Percentiles rank a stretch among this genome's conserved stretches.
Evolutionary conservation across 2,888 invertebrate genomes (phyloP).

Genomic region (Tinea trinotella): DNA sequence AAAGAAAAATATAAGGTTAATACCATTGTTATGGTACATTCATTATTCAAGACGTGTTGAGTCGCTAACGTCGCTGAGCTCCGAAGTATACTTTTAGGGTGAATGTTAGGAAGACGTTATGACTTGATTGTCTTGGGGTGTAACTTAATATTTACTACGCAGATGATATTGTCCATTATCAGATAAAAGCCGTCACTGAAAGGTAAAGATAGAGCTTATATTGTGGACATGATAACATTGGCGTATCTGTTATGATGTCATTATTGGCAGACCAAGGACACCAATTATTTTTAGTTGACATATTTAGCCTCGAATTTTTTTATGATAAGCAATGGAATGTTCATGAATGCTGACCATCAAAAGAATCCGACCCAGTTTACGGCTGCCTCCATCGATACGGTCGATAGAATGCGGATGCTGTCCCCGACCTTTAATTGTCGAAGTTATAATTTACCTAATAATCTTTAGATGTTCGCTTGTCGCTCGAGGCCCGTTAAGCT

Average conservation of each 20-base stretch:
- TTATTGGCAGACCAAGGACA: neutral
- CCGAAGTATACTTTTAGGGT: neutral
- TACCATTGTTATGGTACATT: no score
- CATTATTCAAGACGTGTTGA: no score
- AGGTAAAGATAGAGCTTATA: neutral
- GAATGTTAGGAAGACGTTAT: constrained; percentile 1
- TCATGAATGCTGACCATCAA: no score
- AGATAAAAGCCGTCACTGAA: constrained; percentile 6
- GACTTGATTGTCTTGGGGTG: constrained; percentile 2
- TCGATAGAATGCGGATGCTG: no score
- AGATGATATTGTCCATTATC: constrained; percentile 11
- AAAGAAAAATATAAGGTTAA: no score
- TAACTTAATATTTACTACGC: constrained; percentile 16
- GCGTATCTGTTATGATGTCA: neutral
- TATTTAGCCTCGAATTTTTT: no score
- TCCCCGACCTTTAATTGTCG: neutral
- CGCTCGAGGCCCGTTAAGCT: neutral
- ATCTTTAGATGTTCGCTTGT: neutral
- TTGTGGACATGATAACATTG: constrained; percentile 2
- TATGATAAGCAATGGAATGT: no score
- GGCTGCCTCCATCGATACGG: no score
- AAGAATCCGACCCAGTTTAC: no score
- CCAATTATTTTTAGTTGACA: no score
- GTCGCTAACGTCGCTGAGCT: neutral
- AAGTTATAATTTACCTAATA: neutral